Percentiles rank a stretch among this genome's conserved stretches.
Conservation (phyloP, 2,797 vertebrate species). For the Chlorospingus semifuscus region DNA sequence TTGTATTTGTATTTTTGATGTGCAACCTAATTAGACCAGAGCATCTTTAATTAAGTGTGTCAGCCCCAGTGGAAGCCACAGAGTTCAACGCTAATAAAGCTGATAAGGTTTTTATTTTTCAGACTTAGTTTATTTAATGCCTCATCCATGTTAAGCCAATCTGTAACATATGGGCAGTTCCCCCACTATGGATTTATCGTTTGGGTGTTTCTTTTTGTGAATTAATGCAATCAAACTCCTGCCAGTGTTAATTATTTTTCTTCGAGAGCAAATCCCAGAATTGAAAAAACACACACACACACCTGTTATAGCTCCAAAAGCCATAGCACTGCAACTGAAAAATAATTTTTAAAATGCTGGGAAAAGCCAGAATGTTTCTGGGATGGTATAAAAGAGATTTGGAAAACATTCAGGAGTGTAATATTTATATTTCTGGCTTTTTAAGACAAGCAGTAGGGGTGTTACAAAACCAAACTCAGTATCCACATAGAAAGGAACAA, state of each 20-base stretch:
- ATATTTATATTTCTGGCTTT: background rate
- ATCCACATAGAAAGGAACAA: background rate
- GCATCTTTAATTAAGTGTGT: conserved; percentile 83
- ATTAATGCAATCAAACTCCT: conserved; percentile 78
- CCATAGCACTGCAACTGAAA: background rate
- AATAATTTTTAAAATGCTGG: background rate
- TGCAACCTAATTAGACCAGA: conserved; percentile 82
- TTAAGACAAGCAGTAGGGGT: background rate
- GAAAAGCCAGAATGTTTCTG: background rate
- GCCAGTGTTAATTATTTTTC: conserved; percentile 79
- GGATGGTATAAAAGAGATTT: background rate
- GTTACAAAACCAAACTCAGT: background rate
- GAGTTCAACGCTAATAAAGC: conserved; percentile 82
- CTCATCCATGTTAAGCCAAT: conserved; percentile 80
- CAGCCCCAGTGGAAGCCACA: conserved; percentile 77
- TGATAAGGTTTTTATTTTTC: conserved; percentile 81
- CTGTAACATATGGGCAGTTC: conserved; percentile 80
- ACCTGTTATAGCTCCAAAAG: conserved; percentile 65
- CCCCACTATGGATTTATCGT: conserved; percentile 76
- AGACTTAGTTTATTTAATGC: conserved; percentile 80
- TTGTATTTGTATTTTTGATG: conserved; percentile 78
- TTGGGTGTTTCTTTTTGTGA: conserved; percentile 74
- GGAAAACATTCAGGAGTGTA: background rate
- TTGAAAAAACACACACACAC: conserved; percentile 48
- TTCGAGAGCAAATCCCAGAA: conserved; percentile 74